Conservation (phyloP, 2,113 vertebrate species). For the Microtus oregoni region DNA sequence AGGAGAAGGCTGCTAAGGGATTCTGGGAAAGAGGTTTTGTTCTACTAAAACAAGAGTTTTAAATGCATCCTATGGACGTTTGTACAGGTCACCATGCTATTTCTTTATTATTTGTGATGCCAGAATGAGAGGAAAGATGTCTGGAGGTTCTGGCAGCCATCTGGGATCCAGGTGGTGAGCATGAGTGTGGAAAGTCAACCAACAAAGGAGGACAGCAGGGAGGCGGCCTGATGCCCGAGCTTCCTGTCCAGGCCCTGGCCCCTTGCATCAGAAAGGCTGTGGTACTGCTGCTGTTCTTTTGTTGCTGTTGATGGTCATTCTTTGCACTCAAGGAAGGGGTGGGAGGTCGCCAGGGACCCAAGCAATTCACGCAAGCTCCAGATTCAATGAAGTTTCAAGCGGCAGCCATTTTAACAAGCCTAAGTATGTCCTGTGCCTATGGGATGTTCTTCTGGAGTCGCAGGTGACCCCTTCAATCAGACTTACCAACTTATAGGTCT, state of each 20-base stretch:
- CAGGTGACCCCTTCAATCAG: too few species aligned
- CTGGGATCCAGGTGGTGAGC: background rate
- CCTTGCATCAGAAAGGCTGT: background rate
- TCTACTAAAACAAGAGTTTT: background rate
- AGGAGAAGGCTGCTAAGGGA: background rate
- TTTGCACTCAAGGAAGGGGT: too few species aligned
- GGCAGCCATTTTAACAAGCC: too few species aligned
- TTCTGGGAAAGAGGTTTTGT: background rate
- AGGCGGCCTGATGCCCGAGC: background rate
- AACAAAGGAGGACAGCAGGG: background rate
- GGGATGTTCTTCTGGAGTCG: too few species aligned
- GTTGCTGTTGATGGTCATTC: background rate
- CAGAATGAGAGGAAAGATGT: background rate
- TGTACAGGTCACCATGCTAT: background rate
- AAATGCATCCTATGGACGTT: background rate
- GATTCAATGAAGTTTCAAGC: too few species aligned
- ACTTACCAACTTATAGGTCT: too few species aligned
- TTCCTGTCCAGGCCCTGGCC: background rate
- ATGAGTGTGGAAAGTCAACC: background rate
- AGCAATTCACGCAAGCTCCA: too few species aligned
- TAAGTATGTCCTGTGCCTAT: too few species aligned
- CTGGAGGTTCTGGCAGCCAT: background rate
- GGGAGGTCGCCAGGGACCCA: too few species aligned
- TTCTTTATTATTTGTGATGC: background rate
- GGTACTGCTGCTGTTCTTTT: background rate